A percentile compares a stretch with the other conserved stretches of the same genome.
phyloP scores from a whole-genome alignment of 2,797 vertebrate species.

The Telmatherina bonti region DNA sequence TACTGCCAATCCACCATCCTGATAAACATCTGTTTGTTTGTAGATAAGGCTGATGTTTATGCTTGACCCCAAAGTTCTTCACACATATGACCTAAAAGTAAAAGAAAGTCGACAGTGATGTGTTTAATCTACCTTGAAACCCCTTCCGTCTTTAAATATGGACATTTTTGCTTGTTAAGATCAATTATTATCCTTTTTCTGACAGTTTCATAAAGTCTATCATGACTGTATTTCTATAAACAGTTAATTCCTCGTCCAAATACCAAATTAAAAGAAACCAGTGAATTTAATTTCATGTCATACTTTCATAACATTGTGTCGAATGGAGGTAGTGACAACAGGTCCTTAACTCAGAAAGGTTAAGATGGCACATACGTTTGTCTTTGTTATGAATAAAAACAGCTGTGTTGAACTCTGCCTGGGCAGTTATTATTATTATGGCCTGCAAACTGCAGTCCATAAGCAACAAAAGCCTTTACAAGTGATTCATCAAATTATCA shows the following conservation, averaged over 20 bases:
- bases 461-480: neutral
- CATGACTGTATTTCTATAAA: neutral
- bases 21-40: neutral
- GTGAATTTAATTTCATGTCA: neutral
- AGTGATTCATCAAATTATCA: neutral
- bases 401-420: neutral
- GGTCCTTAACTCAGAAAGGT: neutral
- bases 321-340: neutral
- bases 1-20: too few species aligned
- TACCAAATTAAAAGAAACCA: neutral
- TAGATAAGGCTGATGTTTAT: neutral
- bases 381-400: neutral
- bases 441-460: neutral
- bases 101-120: neutral
- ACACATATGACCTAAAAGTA: neutral
- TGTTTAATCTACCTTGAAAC: neutral
- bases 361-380: neutral
- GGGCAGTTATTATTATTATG: neutral
- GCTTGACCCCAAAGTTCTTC: neutral
- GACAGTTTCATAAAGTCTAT: neutral
- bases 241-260: neutral
- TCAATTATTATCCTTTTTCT: neutral
- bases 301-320: neutral
- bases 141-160: neutral
- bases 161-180: neutral